Base-by-base conservation (phyloP, 2,797 vertebrate species). In the Manis pentadactyla region DNA sequence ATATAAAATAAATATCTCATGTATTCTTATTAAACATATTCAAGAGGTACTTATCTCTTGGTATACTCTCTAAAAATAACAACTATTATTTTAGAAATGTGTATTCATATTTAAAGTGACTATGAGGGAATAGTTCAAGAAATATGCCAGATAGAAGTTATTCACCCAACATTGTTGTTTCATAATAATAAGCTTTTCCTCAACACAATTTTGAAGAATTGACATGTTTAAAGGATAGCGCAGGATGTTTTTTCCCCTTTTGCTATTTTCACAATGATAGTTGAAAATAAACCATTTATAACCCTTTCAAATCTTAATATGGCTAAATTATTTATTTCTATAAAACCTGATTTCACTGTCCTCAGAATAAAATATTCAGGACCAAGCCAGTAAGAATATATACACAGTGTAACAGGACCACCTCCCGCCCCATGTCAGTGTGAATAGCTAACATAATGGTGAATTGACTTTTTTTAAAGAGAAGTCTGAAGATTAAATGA, bases 401-500 rank as follows among this genome's bases (percentile, higher is more conserved):
- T 86, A 84, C 27, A 61, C 19, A 27, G 12, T 49, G 42, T 64
- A 57, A 18, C 87, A 13, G 27, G 89, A 57, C 37, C 27, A 25
- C 0, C 0, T 0, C 25, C 21, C 77, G 11, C 18, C 29, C 21
- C 1, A 17, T 0, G n/a, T 42, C 84, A 25, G 49, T 57, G 51
- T 73, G 55, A 78, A 73, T 37, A 87, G 91, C 90, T 95, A 97
- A 95, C 74, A 93, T 96, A 94, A 95, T 84, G 90, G 96, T 71
- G 88, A 96, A 96, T 71, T 95, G 95, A 94, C 92, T 90, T 96
- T 96, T 97, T 97, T 0, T 17, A 93, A 96, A 98, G 59, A 96
- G 71, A 27, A 4, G 55, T 63, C 97, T 96, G 75, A 96, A 96
- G 97, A 97, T 95, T 97, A 97, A 97, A 97, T 95, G 97, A 97